A percentile compares a stretch with the other conserved stretches of the same genome.
phyloP scores from a whole-genome alignment of 2,113 vertebrate genomes.

The Cisticola juncidis region DNA sequence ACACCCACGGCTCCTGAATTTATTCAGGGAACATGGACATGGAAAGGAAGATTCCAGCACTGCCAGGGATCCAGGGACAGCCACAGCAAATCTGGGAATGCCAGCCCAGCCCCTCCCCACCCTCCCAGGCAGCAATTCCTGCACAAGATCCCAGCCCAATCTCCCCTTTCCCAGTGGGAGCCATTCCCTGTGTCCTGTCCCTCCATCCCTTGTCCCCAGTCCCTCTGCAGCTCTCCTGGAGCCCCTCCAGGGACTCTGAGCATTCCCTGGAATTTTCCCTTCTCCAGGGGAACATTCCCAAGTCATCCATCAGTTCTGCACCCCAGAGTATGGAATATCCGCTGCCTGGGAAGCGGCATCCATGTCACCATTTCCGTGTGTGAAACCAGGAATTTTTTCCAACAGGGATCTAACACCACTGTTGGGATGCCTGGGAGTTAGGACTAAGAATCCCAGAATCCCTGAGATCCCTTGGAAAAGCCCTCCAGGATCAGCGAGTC shows the following conservation, averaged over 20 bases:
- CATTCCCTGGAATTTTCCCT: fast-evolving
- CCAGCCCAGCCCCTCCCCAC: background rate
- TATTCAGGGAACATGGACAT: fast-evolving
- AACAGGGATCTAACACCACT: background rate
- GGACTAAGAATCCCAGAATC: background rate
- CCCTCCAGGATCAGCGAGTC: fast-evolving
- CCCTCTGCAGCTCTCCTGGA: background rate
- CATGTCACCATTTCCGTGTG: fast-evolving
- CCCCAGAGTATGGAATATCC: background rate
- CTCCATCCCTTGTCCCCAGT: background rate
- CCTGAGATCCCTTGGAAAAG: background rate
- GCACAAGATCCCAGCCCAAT: background rate
- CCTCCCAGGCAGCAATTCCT: background rate
- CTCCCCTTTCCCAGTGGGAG: background rate
- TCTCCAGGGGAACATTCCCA: background rate
- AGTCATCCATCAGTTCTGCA: background rate
- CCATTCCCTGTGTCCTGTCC: background rate
- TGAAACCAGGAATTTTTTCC: background rate
- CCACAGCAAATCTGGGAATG: background rate
- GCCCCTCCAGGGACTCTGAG: fast-evolving
- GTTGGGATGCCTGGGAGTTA: background rate
- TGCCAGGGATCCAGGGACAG: background rate
- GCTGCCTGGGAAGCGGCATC: fast-evolving
- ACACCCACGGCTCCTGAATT: background rate
- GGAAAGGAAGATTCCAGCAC: fast-evolving